A percentile compares a stretch with the other conserved stretches of the same genome.
phyloP scores from a whole-genome alignment of 2,797 vertebrate species.

The Myotis pilosus region DNA sequence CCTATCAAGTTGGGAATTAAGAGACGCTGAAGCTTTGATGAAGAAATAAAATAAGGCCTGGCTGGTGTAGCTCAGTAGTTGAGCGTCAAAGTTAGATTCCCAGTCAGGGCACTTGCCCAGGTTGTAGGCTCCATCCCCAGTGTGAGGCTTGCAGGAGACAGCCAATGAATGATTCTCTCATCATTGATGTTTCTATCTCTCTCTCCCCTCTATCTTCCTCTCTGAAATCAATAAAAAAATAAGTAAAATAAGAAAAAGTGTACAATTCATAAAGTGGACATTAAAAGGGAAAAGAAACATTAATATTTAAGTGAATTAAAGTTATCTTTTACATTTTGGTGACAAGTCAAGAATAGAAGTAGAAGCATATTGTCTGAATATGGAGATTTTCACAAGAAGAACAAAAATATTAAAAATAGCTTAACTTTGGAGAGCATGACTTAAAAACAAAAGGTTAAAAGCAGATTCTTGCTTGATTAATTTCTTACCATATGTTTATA shows the following conservation, averaged over 20 bases:
- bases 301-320: not conserved
- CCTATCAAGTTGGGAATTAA: not conserved
- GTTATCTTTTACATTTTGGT: not conserved
- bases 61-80: too few relatives aligned
- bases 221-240: too few relatives aligned
- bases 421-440: not conserved
- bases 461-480: not conserved
- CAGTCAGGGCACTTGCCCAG: too few relatives aligned
- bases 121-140: too few relatives aligned
- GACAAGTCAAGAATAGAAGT: not conserved
- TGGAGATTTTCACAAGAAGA: not conserved
- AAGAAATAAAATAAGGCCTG: not conserved
- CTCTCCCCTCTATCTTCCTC: too few relatives aligned
- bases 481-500: not conserved
- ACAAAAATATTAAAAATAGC: not conserved
- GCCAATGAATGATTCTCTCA: too few relatives aligned
- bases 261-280: not conserved
- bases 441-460: conserved; percentile 10
- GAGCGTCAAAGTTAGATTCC: too few relatives aligned
- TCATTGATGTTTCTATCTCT: too few relatives aligned
- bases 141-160: too few relatives aligned
- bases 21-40: not conserved
- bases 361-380: not conserved
- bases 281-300: not conserved
- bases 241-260: not conserved